These are phyloP conservation scores for Chrysolina haemoptera DNA, from an alignment of 2,888 invertebrate genomes.

Conservation along the genomic window DNA sequence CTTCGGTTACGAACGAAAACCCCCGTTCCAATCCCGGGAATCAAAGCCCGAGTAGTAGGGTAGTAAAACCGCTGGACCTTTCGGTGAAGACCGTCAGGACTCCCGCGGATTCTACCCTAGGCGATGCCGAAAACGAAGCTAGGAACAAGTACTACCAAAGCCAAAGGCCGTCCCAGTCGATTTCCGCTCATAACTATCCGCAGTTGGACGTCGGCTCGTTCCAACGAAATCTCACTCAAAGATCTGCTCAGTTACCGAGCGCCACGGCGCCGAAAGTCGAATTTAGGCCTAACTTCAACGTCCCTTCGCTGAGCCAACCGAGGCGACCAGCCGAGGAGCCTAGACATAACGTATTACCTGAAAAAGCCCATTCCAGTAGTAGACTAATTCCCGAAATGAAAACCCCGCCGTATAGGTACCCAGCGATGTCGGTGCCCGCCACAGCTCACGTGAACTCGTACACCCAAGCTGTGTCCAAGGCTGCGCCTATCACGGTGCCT, in stretches of 20 bases:
- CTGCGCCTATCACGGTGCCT: background rate
- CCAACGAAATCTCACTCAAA: constrained; percentile 59
- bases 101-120: constrained; percentile 89
- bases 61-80: constrained; percentile 83
- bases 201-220: constrained; percentile 61
- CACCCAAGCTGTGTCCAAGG: constrained; percentile 41
- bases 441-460: constrained; percentile 60
- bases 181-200: constrained; percentile 60
- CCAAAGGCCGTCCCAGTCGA: constrained; percentile 62
- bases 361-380: constrained; percentile 47
- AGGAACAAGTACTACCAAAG: constrained; percentile 54
- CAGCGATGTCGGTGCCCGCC: constrained; percentile 53
- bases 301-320: constrained; percentile 61
- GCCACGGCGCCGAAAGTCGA: constrained; percentile 81
- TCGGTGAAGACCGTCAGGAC: constrained; percentile 92
- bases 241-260: constrained; percentile 61
- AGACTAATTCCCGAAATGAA: constrained; percentile 67
- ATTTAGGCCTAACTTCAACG: constrained; percentile 82
- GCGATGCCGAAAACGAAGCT: constrained; percentile 74
- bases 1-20: constrained; percentile 34
- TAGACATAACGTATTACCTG: constrained; percentile 36
- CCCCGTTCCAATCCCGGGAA: constrained; percentile 32
- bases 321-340: constrained; percentile 36
- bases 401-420: constrained; percentile 46
- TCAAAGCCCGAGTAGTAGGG: constrained; percentile 44